Percentiles rank a stretch among this genome's conserved stretches.
These are phyloP conservation scores for Zootoca vivipara DNA, from an alignment of 2,113 vertebrate genomes.

Conservation along the genomic window DNA sequence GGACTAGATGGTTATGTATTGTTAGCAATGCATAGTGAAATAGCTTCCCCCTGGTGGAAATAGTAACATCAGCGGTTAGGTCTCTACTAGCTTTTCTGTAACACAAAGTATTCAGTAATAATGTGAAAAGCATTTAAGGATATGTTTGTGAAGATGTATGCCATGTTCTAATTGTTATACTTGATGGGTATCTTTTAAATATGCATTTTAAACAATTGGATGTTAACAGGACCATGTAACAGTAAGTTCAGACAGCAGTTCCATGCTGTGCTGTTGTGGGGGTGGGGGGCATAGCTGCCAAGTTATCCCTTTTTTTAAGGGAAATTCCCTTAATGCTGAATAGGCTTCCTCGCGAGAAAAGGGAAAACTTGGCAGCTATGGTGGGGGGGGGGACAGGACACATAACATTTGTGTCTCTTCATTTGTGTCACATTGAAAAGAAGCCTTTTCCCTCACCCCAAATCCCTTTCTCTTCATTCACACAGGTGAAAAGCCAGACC, in stretches of 20 bases:
- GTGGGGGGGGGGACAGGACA: no score
- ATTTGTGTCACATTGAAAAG: neutral
- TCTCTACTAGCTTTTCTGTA: neutral
- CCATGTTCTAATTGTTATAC: neutral
- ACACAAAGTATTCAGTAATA: no score
- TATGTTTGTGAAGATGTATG: neutral
- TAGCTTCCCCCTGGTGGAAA: neutral
- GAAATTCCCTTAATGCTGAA: no score
- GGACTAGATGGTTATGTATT: neutral
- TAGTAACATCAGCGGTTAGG: neutral
- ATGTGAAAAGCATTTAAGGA: neutral
- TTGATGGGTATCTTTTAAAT: neutral
- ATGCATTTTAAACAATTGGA: neutral
- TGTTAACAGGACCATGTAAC: neutral
- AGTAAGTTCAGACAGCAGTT: neutral
- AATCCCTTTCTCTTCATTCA: constrained; percentile 30
- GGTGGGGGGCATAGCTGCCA: neutral
- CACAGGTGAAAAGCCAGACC: constrained; percentile 96
- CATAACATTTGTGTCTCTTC: neutral
- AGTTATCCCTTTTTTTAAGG: no score
- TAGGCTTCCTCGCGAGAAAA: no score
- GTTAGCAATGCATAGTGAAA: neutral
- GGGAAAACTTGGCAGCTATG: no score
- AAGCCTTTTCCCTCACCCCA: neutral
- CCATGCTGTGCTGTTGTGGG: neutral